Base-by-base conservation (phyloP, 2,888 invertebrate species). In the Leucophora obtusa region DNA sequence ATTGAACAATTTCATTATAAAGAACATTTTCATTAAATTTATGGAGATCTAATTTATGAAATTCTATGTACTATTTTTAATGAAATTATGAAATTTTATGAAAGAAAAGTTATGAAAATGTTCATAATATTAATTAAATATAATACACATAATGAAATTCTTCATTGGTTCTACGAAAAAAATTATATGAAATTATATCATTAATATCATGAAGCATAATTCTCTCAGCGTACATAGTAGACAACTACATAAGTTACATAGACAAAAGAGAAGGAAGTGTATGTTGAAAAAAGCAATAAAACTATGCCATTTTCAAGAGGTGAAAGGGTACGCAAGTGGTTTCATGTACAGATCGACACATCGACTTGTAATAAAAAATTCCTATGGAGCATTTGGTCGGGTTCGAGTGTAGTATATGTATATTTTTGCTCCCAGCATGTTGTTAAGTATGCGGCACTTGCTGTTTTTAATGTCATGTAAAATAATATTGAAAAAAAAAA, bases 381-480 rank as follows among this genome's bases (percentile, higher is more conserved):
- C 6, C 1, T 47, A 14, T 47, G n/a, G 43, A 47, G 38, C 14
- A 38, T 38, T 38, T 28, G 28, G 14, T 47, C 1, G 43, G 7
- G 56, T 7, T 28, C 33, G 33, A 56, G 6, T 56, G 56, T 3
- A 56, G 28, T 15, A 33, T 24, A 33, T 7, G 24, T 24, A 7
- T 24, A 24, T 14, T 3, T 47, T 6, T n/a, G 6, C 14, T 53
- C 73, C 15, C 79, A 79, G 69, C 79, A 65, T 58, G 79, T 53
- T 69, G 73, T 70, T 74, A 69, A 79, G 47, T 54, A 65, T 63
- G 73, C 69, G 38, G 69, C 79, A 73, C 69, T 79, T 79, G 78
- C 73, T 79, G 78, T 66, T 47, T 47, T 5, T 47, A 47, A 47
- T 47, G 43, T 47, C 43, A 47, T 47, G 43, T 47, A 47, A 47